Conservation (phyloP, 2,797 vertebrate genomes). For the Peromyscus eremicus region DNA sequence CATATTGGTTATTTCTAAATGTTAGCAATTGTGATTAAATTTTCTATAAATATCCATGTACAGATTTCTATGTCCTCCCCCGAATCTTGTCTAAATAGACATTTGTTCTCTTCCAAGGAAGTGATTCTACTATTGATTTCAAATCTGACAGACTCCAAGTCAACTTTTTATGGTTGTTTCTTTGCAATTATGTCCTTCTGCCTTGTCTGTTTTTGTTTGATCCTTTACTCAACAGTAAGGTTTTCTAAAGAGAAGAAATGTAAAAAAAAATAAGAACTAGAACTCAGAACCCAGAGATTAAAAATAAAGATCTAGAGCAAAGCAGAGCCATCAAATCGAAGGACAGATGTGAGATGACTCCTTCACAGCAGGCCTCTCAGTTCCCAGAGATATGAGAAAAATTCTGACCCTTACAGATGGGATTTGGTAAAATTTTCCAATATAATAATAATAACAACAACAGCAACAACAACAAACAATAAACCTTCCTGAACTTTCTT, state of each 20-base stretch:
- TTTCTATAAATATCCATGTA: not conserved
- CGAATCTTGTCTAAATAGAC: not conserved
- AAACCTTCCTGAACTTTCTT: not conserved
- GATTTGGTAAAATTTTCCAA: slow-evolving; percentile 35
- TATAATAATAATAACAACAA: not conserved
- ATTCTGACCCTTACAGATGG: not conserved
- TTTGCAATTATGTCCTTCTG: not conserved
- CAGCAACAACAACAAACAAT: too few relatives aligned
- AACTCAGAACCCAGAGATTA: not conserved
- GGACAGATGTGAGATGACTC: too few relatives aligned
- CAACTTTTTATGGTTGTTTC: not conserved
- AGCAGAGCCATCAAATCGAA: not conserved
- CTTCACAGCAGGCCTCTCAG: not conserved
- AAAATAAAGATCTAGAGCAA: not conserved
- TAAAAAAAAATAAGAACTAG: not conserved
- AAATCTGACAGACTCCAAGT: not conserved
- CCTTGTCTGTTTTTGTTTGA: not conserved
- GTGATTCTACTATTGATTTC: not conserved
- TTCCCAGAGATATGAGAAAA: not conserved
- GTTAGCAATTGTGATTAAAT: not conserved
- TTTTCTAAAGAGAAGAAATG: not conserved
- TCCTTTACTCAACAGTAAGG: not conserved
- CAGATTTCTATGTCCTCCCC: not conserved
- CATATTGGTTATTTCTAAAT: not conserved
- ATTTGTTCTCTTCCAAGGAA: not conserved